Base-by-base conservation (phyloP, 2,888 invertebrate species). In the Anaspis maculata region DNA sequence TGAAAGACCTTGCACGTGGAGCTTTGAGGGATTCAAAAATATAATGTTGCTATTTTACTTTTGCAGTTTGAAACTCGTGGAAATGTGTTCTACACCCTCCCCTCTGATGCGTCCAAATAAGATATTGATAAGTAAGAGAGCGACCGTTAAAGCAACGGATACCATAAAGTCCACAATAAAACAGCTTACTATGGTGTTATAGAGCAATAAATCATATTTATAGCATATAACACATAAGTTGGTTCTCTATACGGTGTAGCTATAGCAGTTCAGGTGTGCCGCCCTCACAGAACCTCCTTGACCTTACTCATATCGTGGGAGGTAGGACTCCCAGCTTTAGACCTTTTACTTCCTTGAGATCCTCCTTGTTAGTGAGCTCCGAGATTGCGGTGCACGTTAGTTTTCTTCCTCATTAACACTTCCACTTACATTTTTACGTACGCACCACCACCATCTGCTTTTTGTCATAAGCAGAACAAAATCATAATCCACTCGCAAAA, bases 231-330 rank as follows among this genome's bases (percentile, higher is more conserved):
- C 36, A 25, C 27, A 30, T 25, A 27, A 40, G 30, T 36, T 33
- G 27, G 27, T 16, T 30, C 37, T 37, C 30, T 32, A 30, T 41
- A 41, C 36, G 33, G 37, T 34, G 28, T 38, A 33, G 30, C 30
- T 27, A 19, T 37, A 10, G 35, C 35, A 35, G 36, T 41, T 47
- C 48, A 47, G 45, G 49, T 47, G 46, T 48, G 41, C 41, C 51
- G 51, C 48, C 45, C 47, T 46, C 48, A 41, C 42, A 45, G 41
- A 40, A 34, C 40, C 46, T 45, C 47, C 48, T 49, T 49, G 51
- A 48, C 46, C 51, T 51, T 51, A 44, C 46, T 38, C 33, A 26
- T 32, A 11, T 23, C 33, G 37, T 37, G 30, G 37, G 37, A 29
- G 37, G 36, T 15, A 32, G 35, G 30, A 31, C 35, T 34, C 27